Evolutionary conservation across 2,888 invertebrate genomes (phyloP).

Genomic region (Apeira syringaria): DNA sequence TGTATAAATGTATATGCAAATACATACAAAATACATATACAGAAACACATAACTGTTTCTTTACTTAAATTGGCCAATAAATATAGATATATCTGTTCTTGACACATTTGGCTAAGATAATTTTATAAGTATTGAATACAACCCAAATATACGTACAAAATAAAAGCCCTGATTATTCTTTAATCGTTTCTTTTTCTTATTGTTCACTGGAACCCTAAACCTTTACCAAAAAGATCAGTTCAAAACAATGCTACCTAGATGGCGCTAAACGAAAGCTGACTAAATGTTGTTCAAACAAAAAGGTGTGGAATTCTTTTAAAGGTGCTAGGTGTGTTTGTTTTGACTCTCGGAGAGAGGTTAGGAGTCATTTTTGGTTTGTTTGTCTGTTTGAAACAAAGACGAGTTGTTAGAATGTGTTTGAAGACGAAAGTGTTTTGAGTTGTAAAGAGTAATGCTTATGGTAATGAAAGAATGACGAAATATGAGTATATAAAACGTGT

Average conservation of each 20-base stretch:
- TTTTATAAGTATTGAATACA: too few species aligned
- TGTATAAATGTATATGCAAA: too few species aligned
- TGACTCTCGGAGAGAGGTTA: not conserved
- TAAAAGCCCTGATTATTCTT: too few species aligned
- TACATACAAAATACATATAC: too few species aligned
- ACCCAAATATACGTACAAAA: too few species aligned
- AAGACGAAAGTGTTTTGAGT: conserved; percentile 14
- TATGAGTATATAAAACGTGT: too few species aligned
- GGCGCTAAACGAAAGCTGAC: conserved; percentile 15
- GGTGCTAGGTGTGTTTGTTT: conserved; percentile 15
- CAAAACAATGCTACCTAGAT: conserved; percentile 6
- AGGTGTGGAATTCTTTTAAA: conserved; percentile 33
- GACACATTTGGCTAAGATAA: too few species aligned
- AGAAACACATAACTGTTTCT: too few species aligned
- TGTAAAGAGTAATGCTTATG: not conserved
- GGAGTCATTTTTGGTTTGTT: not conserved
- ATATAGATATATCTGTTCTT: too few species aligned
- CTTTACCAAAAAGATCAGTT: not conserved
- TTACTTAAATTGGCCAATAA: too few species aligned
- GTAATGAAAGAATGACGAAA: conserved; percentile 3
- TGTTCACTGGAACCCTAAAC: too few species aligned
- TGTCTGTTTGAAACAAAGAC: conserved; percentile 13
- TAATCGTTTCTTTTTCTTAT: too few species aligned
- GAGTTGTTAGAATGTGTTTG: conserved; percentile 7
- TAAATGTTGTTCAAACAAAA: conserved; percentile 27